Base-by-base conservation (phyloP, 2,888 invertebrate species). In the Drosophila formosana region DNA sequence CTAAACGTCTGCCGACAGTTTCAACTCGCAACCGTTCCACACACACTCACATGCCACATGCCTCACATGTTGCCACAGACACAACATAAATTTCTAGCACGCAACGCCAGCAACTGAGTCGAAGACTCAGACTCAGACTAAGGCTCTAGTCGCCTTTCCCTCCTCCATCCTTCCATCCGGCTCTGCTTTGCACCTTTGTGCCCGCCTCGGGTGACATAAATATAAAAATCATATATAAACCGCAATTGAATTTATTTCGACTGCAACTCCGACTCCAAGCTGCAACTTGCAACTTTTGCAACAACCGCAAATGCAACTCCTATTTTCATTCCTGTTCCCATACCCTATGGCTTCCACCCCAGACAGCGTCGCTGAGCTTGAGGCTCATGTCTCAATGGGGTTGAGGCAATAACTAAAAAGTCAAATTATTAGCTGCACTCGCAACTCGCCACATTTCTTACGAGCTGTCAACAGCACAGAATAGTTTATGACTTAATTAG, bases 221-320 rank as follows among this genome's bases (percentile, higher is more conserved):
- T 80, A 78, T 70, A 72, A 75, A 82, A 84, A 83, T 78, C 82
- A 82, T 89, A 86, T 88, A 86, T 85, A 89, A 88, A 89, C 87
- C 89, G 89, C 86, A 87, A 87, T 89, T 87, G 86, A 87, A 87
- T 89, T 88, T 87, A 87, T 89, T 88, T 82, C 73, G 78, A 80
- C 74, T 87, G 90, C 83, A 80, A 65, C 75, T 74, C 28, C 30
- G 5, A 5, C 28, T 28, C 28, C 28, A 28, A 28, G 28, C 28
- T 34, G 34, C 62, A 66, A 62, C 52, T 58, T 30, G 75, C 72
- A 58, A 66, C 61, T 68, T 68, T 61, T 67, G 66, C 51, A 57
- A 66, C 66, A 68, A 77, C 84, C 83, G 80, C 86, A 89, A 82
- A 66, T 64, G 66, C 63, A 76, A 46, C 49, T 53, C 13, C 9